Evolutionary conservation across 2,113 vertebrate species (phyloP).

Genomic region (Heterocephalus glaber): DNA sequence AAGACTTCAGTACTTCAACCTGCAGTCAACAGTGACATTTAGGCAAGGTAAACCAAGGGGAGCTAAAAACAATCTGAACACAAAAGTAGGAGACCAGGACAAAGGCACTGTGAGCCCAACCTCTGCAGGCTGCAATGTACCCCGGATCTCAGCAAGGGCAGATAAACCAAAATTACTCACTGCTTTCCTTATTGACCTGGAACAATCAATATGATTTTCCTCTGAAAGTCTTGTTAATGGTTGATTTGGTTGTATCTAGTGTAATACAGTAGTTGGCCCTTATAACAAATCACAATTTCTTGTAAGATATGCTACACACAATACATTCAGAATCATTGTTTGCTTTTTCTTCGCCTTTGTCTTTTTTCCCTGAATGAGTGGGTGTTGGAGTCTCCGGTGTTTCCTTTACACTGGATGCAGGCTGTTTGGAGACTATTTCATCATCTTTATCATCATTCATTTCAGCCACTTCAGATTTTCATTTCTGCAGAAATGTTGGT

Average conservation of each 20-base stretch:
- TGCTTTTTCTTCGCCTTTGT: constrained; percentile 21
- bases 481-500: constrained; percentile 90
- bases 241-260: not conserved
- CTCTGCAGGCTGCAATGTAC: too few species aligned
- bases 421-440: constrained; percentile 88
- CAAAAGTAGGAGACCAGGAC: not conserved
- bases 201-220: not conserved
- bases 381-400: not conserved
- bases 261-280: not conserved
- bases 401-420: constrained; percentile 66
- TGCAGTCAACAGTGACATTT: not conserved
- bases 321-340: constrained; percentile 15
- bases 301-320: not conserved
- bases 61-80: not conserved
- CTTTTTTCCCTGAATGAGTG: constrained; percentile 23
- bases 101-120: rapidly evolving
- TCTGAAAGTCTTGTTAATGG: not conserved
- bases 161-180: not conserved
- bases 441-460: constrained; percentile 83
- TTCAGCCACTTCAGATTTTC: constrained; percentile 84
- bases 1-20: not conserved
- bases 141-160: not conserved
- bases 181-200: not conserved
- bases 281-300: not conserved
- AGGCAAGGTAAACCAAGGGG: not conserved